Percentiles rank a stretch among this genome's conserved stretches.
Evolutionary conservation across 2,888 invertebrate species (phyloP).

Genomic region (Thecocarcelia acutangulata): DNA sequence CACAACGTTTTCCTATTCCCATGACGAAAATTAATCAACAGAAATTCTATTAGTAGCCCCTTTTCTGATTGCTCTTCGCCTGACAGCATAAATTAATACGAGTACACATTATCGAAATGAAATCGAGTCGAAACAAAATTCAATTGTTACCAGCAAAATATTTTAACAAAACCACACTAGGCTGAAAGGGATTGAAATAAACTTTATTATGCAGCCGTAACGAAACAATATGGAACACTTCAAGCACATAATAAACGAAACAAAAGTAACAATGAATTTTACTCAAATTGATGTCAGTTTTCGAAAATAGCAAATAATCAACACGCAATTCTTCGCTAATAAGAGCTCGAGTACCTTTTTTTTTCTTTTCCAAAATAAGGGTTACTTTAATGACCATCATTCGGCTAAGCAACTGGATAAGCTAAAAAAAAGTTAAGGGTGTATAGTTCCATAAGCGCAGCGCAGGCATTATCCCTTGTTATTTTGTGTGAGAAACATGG

Average conservation of each 20-base stretch:
- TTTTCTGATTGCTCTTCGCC: too few species aligned
- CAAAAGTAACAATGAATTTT: constrained; percentile 17
- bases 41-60: constrained; percentile 45
- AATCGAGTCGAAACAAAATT: constrained; percentile 28
- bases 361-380: constrained; percentile 22
- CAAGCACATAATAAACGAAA: constrained; percentile 56
- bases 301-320: constrained; percentile 57
- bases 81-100: too few species aligned
- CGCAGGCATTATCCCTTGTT: neutral
- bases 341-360: neutral
- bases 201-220: constrained; percentile 60
- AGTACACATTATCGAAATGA: constrained; percentile 18
- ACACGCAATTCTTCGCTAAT: constrained; percentile 49
- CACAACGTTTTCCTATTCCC: constrained; percentile 65
- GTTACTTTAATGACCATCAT: constrained; percentile 29
- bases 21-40: constrained; percentile 64
- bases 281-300: constrained; percentile 46
- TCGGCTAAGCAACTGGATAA: constrained; percentile 57
- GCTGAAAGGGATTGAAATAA: constrained; percentile 47
- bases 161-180: constrained; percentile 17
- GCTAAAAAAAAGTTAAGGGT: constrained; percentile 63
- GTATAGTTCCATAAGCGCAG: constrained; percentile 55
- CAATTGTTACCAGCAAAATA: constrained; percentile 51
- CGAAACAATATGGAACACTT: constrained; percentile 73
- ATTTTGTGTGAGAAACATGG: neutral